These are phyloP conservation scores for Platycercus adscitus DNA, from an alignment of 2,113 vertebrate species.

Conservation along the genomic window DNA sequence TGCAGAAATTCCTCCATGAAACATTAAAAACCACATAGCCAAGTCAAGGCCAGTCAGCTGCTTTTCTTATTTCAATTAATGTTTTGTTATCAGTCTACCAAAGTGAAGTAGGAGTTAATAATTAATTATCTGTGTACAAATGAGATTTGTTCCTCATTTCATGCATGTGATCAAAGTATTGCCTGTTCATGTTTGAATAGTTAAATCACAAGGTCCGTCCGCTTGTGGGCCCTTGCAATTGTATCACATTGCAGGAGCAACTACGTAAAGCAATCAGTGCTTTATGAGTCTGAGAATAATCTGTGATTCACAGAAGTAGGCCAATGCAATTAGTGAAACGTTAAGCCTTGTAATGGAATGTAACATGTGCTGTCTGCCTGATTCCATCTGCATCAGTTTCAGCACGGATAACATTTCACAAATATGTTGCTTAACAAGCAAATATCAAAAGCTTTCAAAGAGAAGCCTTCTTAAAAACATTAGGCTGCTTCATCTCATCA, in stretches of 20 bases:
- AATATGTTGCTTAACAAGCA: background rate
- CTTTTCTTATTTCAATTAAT: constrained; percentile 18
- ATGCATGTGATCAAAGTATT: background rate
- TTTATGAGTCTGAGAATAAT: background rate
- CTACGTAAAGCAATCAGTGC: background rate
- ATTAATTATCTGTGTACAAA: background rate
- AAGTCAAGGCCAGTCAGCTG: background rate
- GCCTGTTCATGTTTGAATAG: background rate
- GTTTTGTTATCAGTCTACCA: background rate
- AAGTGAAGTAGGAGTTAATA: background rate
- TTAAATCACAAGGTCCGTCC: background rate
- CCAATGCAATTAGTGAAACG: constrained; percentile 32
- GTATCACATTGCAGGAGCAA: background rate
- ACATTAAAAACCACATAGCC: background rate
- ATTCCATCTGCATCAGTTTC: background rate
- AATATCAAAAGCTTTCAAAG: background rate
- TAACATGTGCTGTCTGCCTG: background rate
- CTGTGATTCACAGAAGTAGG: constrained; percentile 20
- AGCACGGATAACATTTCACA: background rate
- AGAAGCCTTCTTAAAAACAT: background rate
- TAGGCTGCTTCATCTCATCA: background rate
- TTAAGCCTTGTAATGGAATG: background rate
- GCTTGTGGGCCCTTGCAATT: background rate
- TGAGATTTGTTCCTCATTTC: background rate
- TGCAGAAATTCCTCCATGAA: background rate